Conservation (phyloP, 2,888 invertebrate genomes). For the Minunthozetes semirufus region DNA sequence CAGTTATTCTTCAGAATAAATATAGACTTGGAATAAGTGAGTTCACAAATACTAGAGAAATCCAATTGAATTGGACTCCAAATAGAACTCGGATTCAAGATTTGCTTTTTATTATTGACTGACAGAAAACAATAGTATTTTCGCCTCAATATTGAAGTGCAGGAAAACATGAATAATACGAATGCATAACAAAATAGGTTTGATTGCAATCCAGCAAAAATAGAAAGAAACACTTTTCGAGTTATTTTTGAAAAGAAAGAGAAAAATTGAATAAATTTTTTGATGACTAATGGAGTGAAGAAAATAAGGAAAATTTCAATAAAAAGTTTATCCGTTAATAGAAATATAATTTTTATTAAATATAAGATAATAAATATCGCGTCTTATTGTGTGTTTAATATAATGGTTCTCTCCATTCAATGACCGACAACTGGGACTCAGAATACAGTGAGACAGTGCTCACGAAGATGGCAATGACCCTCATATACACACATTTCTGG, state of each 20-base stretch:
- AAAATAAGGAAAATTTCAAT: neutral
- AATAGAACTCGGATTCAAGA: neutral
- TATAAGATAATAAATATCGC: neutral
- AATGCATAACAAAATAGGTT: no score
- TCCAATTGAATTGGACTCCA: neutral
- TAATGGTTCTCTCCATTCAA: neutral
- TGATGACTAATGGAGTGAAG: neutral
- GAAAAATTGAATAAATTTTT: neutral
- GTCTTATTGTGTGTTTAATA: constrained; percentile 1
- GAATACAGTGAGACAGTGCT: constrained; percentile 9
- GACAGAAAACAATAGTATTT: neutral
- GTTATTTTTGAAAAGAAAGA: neutral
- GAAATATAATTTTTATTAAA: constrained; percentile 23
- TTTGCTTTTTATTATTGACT: neutral
- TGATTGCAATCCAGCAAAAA: no score
- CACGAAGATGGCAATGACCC: neutral
- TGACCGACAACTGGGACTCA: constrained; percentile 18
- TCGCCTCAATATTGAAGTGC: neutral
- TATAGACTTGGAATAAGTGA: neutral
- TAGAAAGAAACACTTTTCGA: no score
- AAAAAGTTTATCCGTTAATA: neutral
- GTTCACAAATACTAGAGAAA: no score
- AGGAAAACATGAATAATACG: neutral
- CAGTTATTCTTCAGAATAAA: neutral
- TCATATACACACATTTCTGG: neutral